phyloP scores from a whole-genome alignment of 2,888 invertebrate species.

The Gasteruption jaculator region DNA sequence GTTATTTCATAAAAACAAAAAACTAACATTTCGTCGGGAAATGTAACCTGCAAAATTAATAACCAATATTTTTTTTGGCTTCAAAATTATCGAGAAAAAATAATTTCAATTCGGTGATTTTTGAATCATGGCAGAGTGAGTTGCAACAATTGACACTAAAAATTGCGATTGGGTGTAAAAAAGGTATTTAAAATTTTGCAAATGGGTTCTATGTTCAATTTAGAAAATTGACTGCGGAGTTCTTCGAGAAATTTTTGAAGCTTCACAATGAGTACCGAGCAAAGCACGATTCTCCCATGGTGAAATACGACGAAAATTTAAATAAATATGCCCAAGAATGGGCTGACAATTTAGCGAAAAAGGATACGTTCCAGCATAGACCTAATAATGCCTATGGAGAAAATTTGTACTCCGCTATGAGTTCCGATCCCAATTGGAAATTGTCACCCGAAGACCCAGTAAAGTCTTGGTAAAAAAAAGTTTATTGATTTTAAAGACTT shows the following conservation, averaged over 20 bases:
- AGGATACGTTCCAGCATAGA: conserved; percentile 29
- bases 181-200: conserved; percentile 1
- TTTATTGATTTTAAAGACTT: not conserved
- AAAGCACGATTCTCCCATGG: conserved; percentile 31
- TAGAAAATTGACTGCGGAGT: conserved; percentile 22
- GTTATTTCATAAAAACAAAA: too few relatives aligned
- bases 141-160: too few relatives aligned
- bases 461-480: conserved; percentile 30
- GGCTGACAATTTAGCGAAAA: conserved; percentile 32
- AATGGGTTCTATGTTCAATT: not conserved
- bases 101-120: too few relatives aligned
- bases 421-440: conserved; percentile 22
- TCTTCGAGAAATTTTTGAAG: conserved; percentile 30
- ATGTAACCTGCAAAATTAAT: too few relatives aligned
- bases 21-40: too few relatives aligned
- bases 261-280: conserved; percentile 37
- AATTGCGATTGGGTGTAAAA: not conserved
- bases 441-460: conserved; percentile 26
- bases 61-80: too few relatives aligned
- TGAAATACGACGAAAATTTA: conserved; percentile 34
- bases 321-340: conserved; percentile 38
- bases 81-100: too few relatives aligned
- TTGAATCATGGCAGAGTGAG: too few relatives aligned
- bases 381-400: conserved; percentile 34
- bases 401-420: conserved; percentile 33